Evolutionary conservation across 2,888 invertebrate species (phyloP), one percentile per base, ranked within the genome.

Genomic region (Ectemnius lituratus): DNA sequence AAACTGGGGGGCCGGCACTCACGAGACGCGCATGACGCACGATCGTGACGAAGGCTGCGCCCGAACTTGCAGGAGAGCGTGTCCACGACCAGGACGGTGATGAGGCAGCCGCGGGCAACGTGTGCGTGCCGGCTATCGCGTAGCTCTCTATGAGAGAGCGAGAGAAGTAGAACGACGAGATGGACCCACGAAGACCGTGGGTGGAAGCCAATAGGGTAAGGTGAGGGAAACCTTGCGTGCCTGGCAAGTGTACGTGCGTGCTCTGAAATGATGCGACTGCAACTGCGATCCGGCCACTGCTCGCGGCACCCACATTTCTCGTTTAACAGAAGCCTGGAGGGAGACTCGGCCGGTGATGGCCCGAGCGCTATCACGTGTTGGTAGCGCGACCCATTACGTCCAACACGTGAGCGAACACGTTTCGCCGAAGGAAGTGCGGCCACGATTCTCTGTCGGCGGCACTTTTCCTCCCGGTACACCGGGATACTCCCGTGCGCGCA

Each of bases 331-430:
- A 65, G 71, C 81, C 64, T 67, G 84, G 76, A 73, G 78, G 76
- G 84, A 84, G 84, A 80, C 76, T 76, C 71, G 81, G 83, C 74
- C 70, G 75, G 77, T 66, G 81, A 69, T 73, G 73, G 74, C 74
- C 77, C 70, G 8, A 11, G 16, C 67, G 73, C 80, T 72, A 84
- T 88, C 88, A 88, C 87, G 88, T 87, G 87, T 87, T 67, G 75
- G 62, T 79, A 78, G 76, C 78, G 79, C 81, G 81, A 76, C 67
- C 83, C 80, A 79, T 86, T 83, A 84, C 83, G 83, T 80, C 83
- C 84, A 82, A 88, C 88, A 89, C 88, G 88, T 88, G 88, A 88
- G 86, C 70, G 67, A 76, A 78, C 76, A 81, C 81, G 78, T 79
- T 75, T 49, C 58, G 60, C 13, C 62, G 62, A 73, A 67, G 66